Base-by-base conservation (phyloP, 2,797 vertebrate genomes). In the Sphenopsis melanotis region DNA sequence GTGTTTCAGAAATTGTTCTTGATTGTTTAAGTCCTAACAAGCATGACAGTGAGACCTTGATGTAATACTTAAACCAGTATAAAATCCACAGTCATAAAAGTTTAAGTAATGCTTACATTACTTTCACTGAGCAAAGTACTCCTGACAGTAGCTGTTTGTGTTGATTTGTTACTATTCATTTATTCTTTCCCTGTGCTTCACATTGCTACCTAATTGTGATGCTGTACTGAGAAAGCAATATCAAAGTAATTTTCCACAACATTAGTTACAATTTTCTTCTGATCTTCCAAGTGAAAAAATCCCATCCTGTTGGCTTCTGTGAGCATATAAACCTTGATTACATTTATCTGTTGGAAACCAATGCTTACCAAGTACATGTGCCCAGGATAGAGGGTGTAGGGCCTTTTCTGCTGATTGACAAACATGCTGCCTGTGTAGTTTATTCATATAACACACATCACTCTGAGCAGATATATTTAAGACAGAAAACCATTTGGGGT, bases 181-280 rank as follows among this genome's bases (percentile, higher is more conserved):
- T 97, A 97, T 95, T 94, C 97, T 96, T 97, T 97, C 96, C 97
- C 96, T 68, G 96, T 96, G 96, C 97, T 96, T 98, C 97, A 93
- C 95, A 95, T 93, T 83, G 97, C 97, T 95, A 98, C 98, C 98
- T 98, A 98, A 98, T 98, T 98, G 98, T 98, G 98, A 99, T 98
- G 98, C 98, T 98, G 98, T 98, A 98, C 96, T 97, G 97, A 98
- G 97, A 98, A 98, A 98, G 98, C 97, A 98, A 98, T 98, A 98
- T 98, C 97, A 97, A 98, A 98, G 98, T 98, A 98, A 98, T 98
- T 98, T 98, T 98, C 98, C 97, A 98, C 98, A 98, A 98, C 98
- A 98, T 98, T 98, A 98, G 98, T 97, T 98, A 98, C 98, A 98
- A 98, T 98, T 98, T 97, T 97, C 98, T 97, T 98, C 98, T 97